Evolutionary conservation across 2,888 invertebrate genomes (phyloP).

Genomic region (Eugnorisma glareosa): DNA sequence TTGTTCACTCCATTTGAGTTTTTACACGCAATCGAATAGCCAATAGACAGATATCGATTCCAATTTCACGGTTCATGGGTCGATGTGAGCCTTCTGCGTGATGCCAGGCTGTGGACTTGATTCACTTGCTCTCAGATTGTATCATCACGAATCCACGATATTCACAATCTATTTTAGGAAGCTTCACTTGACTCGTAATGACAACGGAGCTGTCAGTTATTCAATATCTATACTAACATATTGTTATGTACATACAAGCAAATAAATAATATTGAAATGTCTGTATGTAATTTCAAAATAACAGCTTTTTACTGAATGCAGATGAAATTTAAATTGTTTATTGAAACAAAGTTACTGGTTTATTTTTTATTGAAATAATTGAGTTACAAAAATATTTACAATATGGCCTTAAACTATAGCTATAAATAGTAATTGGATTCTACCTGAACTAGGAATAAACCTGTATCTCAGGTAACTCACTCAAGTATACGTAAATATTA

Average conservation of each 20-base stretch:
- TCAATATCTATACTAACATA: background rate
- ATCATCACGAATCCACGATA: background rate
- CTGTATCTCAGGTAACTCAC: no score
- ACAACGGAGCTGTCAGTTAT: background rate
- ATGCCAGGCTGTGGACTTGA: background rate
- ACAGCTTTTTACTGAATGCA: background rate
- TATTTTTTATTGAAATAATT: no score
- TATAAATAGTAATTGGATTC: no score
- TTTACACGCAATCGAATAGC: slow-evolving; percentile 24
- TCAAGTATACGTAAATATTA: no score
- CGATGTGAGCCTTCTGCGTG: slow-evolving; percentile 11
- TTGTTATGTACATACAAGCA: no score
- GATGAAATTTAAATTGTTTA: no score
- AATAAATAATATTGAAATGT: background rate
- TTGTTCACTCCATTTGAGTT: slow-evolving; percentile 29
- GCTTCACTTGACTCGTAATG: background rate
- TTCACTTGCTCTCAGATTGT: background rate
- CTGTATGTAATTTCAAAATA: background rate
- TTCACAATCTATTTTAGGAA: slow-evolving; percentile 3
- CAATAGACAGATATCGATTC: slow-evolving; percentile 18
- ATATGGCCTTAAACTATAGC: no score
- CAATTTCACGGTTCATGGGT: slow-evolving; percentile 47
- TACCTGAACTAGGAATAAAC: no score
- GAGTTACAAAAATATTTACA: no score
- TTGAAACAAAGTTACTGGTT: no score